Conservation (phyloP, 1,140 invertebrate genomes). For the Calliopsis andreniformis region DNA sequence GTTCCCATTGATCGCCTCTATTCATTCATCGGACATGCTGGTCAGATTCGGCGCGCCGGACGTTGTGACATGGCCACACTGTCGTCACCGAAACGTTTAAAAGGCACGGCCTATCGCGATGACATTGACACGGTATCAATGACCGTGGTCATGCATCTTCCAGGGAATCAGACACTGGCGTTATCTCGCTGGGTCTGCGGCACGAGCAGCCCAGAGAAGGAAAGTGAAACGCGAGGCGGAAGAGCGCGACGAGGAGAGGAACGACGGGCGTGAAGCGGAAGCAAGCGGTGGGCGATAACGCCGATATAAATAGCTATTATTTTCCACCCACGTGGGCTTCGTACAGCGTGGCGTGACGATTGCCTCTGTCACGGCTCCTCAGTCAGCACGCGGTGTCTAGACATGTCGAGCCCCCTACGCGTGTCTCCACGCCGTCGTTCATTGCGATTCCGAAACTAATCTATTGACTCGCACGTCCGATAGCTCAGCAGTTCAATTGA, state of each 20-base stretch:
- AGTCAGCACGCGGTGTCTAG: neutral
- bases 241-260: conserved; percentile 5
- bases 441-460: neutral
- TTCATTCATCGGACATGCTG: neutral
- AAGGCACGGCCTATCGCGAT: conserved; percentile 6
- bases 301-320: conserved; percentile 50
- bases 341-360: conserved; percentile 35
- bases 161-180: conserved; percentile 1
- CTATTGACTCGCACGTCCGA: no score
- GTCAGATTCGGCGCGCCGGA: neutral
- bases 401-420: neutral
- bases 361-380: conserved; percentile 18
- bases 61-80: neutral
- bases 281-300: conserved; percentile 28
- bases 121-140: conserved; percentile 23
- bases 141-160: conserved; percentile 20
- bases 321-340: conserved; percentile 44
- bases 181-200: neutral
- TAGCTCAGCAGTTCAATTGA: no score
- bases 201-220: neutral
- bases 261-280: neutral
- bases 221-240: neutral
- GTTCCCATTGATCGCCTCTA: no score
- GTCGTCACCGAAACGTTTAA: neutral
- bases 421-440: neutral